phyloP scores from a whole-genome alignment of 2,797 vertebrate genomes.

The Trachurus trachurus region DNA sequence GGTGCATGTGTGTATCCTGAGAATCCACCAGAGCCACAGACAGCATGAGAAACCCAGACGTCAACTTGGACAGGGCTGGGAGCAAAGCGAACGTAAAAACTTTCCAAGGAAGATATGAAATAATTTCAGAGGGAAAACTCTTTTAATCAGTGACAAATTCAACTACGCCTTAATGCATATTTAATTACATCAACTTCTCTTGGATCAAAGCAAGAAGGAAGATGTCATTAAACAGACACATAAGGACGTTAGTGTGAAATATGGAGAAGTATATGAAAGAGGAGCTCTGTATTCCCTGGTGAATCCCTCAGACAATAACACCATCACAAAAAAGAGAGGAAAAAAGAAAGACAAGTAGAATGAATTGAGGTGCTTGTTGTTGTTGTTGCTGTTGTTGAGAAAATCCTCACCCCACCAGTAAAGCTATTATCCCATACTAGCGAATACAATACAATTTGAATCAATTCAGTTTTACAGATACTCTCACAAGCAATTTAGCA shows the following conservation, averaged over 20 bases:
- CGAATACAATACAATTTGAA: conserved; percentile 61
- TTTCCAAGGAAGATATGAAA: conserved; percentile 50
- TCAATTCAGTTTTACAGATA: conserved; percentile 65
- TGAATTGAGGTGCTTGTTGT: conserved; percentile 56
- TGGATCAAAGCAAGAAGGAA: conserved; percentile 64
- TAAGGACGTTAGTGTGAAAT: conserved; percentile 70
- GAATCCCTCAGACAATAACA: conserved; percentile 55
- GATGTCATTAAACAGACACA: conserved; percentile 71
- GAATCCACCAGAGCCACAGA: not conserved
- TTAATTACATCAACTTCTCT: conserved; percentile 74
- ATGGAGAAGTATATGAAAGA: conserved; percentile 69
- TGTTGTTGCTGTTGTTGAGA: conserved; percentile 44
- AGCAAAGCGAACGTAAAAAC: conserved; percentile 54
- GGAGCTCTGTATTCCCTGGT: conserved; percentile 57
- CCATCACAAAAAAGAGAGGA: conserved; percentile 2
- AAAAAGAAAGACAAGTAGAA: conserved; percentile 23
- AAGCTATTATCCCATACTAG: conserved; percentile 68
- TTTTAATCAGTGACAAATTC: conserved; percentile 79
- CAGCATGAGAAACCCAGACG: not conserved
- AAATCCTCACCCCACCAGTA: conserved; percentile 56
- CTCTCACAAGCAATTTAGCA: conserved; percentile 62
- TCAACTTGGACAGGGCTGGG: not conserved
- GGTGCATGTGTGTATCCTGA: not conserved
- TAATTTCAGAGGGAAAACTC: conserved; percentile 45
- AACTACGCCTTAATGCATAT: conserved; percentile 71